These are phyloP conservation scores for Lasioglossum figueresi DNA, from an alignment of 2,888 invertebrate genomes.

Conservation along the genomic window DNA sequence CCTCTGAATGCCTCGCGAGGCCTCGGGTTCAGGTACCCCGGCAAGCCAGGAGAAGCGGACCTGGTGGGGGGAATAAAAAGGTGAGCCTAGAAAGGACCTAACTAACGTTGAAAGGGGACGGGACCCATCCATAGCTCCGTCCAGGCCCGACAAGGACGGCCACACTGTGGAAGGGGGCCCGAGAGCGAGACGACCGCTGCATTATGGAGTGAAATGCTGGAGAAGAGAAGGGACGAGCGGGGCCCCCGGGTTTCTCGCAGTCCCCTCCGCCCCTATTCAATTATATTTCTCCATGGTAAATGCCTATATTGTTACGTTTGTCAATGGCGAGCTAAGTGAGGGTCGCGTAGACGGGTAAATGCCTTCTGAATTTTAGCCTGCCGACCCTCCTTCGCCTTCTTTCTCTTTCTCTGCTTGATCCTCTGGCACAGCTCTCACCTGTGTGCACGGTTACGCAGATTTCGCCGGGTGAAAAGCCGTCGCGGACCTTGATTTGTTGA, in stretches of 20 bases:
- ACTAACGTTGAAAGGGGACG: conserved; percentile 79
- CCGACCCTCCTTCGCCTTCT: conserved; percentile 63
- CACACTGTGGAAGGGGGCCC: conserved; percentile 42
- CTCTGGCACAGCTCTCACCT: conserved; percentile 19
- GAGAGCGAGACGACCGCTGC: conserved; percentile 47
- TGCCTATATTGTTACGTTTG: conserved; percentile 84
- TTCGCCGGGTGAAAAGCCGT: conserved; percentile 28
- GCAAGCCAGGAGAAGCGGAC: conserved; percentile 49
- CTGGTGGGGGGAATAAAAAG: conserved; percentile 80
- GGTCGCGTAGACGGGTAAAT: conserved; percentile 81
- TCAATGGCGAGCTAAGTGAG: conserved; percentile 83
- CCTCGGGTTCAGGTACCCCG: conserved; percentile 79
- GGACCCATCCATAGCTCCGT: conserved; percentile 72
- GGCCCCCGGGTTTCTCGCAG: conserved; percentile 62
- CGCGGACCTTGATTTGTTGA: conserved; percentile 34
- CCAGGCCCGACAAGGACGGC: conserved; percentile 66
- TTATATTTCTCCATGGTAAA: conserved; percentile 83
- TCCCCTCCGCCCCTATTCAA: conserved; percentile 79
- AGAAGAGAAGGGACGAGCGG: conserved; percentile 31
- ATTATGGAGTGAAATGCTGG: conserved; percentile 49
- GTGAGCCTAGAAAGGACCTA: conserved; percentile 82
- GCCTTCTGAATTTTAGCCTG: conserved; percentile 77
- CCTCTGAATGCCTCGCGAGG: conserved; percentile 78
- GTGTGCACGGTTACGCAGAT: conserved; percentile 45
- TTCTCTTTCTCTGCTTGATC: conserved; percentile 39